Evolutionary conservation across 2,888 invertebrate species (phyloP).

Genomic region (Hydropsyche betteni): DNA sequence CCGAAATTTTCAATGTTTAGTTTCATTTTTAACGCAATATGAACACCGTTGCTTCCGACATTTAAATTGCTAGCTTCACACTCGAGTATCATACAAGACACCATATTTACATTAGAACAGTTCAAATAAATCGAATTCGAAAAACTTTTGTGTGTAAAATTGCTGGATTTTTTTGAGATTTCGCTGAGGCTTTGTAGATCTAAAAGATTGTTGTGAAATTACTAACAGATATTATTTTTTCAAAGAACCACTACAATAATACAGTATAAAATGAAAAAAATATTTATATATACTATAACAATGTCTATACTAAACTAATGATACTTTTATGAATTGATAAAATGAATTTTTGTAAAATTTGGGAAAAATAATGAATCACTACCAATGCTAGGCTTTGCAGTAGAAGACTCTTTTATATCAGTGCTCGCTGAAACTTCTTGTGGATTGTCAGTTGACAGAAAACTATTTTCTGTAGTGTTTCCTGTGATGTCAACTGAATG

Average conservation of each 20-base stretch:
- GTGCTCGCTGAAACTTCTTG: constrained; percentile 9
- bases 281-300: too few species aligned
- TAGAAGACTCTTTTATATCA: constrained; percentile 2
- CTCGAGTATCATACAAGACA: constrained; percentile 51
- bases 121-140: neutral
- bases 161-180: too few species aligned
- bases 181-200: too few species aligned
- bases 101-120: constrained; percentile 21
- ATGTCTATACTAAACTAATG: neutral
- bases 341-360: neutral
- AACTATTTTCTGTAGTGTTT: constrained; percentile 22
- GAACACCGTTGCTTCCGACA: constrained; percentile 49
- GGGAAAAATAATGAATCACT: neutral
- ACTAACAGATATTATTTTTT: too few species aligned
- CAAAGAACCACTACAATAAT: neutral
- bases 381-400: neutral
- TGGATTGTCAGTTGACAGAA: neutral
- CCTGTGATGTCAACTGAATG: constrained; percentile 32
- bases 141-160: too few species aligned
- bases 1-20: constrained; percentile 52
- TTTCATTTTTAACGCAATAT: constrained; percentile 50
- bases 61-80: constrained; percentile 52
- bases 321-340: neutral
- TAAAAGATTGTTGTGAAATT: too few species aligned
- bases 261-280: neutral